Evolutionary conservation across 2,797 vertebrate genomes (phyloP).

Genomic region (Esox lucius): DNA sequence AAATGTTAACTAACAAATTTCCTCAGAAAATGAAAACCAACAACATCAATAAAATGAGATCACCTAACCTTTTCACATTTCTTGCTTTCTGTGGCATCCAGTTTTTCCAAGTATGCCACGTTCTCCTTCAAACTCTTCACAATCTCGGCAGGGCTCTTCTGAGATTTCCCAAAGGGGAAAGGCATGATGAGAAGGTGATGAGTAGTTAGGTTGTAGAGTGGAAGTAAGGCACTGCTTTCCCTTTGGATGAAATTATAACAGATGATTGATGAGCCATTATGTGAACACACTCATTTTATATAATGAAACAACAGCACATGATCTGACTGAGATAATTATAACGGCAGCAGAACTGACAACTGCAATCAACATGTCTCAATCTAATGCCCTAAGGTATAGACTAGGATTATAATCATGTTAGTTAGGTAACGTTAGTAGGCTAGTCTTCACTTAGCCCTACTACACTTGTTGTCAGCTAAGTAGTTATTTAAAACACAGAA

Average conservation of each 20-base stretch:
- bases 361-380: neutral
- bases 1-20: neutral
- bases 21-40: neutral
- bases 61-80: constrained; percentile 78
- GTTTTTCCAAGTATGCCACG: constrained; percentile 77
- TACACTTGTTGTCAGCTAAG: too few relatives aligned
- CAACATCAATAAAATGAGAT: neutral
- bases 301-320: neutral
- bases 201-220: constrained; percentile 27
- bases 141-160: constrained; percentile 82
- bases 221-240: constrained; percentile 31
- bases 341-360: neutral
- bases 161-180: constrained; percentile 82
- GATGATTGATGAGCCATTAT: neutral
- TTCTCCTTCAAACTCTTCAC: constrained; percentile 80
- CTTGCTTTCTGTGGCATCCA: constrained; percentile 76
- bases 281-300: neutral
- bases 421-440: neutral
- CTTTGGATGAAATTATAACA: constrained; percentile 16
- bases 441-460: too few relatives aligned
- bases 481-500: too few relatives aligned
- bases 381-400: neutral
- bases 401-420: neutral
- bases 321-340: neutral
- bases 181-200: constrained; percentile 71